Evolutionary conservation across 2,113 vertebrate genomes (phyloP), one percentile per base, ranked within the genome.

Genomic region (Callorhinus ursinus): DNA sequence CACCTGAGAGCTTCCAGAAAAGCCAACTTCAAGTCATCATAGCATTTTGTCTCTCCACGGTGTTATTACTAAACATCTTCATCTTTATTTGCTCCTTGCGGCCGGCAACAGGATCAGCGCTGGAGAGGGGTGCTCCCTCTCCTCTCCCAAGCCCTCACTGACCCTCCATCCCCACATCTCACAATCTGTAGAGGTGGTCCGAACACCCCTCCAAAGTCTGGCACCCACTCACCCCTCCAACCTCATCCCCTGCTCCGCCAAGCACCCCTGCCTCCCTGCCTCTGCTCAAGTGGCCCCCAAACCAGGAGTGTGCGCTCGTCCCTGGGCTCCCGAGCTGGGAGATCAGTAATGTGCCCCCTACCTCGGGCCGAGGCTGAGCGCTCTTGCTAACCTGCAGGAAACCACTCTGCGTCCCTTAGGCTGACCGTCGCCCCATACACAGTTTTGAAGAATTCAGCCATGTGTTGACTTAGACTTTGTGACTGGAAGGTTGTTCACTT

Each of bases 261-360:
- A 72, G 55, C 39, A n/a, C 39, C 31, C 69, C 39, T 11, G 12
- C 46, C 33, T 72, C 72, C 69, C 81, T 55, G 49, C 71, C 36
- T 16, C 65, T 65, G 18, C 22, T 19, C 42, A 4, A 16, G 39
- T 28, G 39, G 72, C 13, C 72, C 24, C 24, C 72, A 28, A 15
- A 76, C 14, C 26, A 9, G 65, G 42, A 31, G 42, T 10, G 42
- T 10, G 21, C 16, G 3, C 31, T 4, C 11, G 0, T 4, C 31
- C 85, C 28, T 36, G 24, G 39, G 49, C 26, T 31, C 18, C 65
- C 53, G 5, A 12, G 26, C n/a, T 33, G 9, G 42, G 76, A 26
- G 74, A 4, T n/a, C 14, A 14, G 1, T 4, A 7, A 76, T 9
- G 22, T 13, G 3, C 63, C 65, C 74, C 24, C 2, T 0, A 7